A percentile compares a stretch with the other conserved stretches of the same genome.
Evolutionary conservation across 2,888 invertebrate species (phyloP).

Genomic region (Tachystola acroxantha): DNA sequence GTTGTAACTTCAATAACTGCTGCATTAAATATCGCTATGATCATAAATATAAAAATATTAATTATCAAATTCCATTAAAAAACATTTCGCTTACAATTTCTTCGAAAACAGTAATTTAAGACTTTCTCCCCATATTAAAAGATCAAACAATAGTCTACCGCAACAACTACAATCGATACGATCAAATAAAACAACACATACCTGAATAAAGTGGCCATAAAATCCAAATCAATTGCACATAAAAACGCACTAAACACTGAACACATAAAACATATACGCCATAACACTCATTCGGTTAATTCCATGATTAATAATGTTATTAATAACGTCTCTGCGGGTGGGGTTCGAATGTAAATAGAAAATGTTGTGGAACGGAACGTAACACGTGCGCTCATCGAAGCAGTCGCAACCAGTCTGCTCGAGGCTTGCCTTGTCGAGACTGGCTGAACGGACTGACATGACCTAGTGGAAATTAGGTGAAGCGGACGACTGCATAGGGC

Average conservation of each 20-base stretch:
- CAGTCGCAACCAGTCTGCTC: slow-evolving; percentile 19
- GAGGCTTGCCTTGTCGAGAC: not conserved
- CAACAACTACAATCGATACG: not conserved
- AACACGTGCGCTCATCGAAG: slow-evolving; percentile 26
- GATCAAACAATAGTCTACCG: not conserved
- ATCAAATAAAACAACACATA: slow-evolving; percentile 3
- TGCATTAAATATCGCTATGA: too few relatives aligned
- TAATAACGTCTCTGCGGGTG: slow-evolving; percentile 41
- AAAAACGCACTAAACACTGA: slow-evolving; percentile 11
- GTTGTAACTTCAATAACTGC: too few relatives aligned
- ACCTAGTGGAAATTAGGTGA: slow-evolving; percentile 36
- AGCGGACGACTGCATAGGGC: slow-evolving; percentile 15
- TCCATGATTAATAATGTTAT: slow-evolving; percentile 26
- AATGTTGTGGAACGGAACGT: not conserved
- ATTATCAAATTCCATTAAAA: too few relatives aligned
- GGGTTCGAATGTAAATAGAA: slow-evolving; percentile 21
- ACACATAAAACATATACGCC: slow-evolving; percentile 10
- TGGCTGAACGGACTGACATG: slow-evolving; percentile 15
- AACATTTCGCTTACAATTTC: too few relatives aligned
- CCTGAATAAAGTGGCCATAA: slow-evolving; percentile 4
- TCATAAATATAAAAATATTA: too few relatives aligned
- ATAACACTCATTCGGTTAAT: slow-evolving; percentile 9
- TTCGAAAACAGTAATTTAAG: not conserved
- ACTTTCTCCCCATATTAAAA: not conserved
- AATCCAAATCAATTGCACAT: slow-evolving; percentile 9